A percentile compares a stretch with the other conserved stretches of the same genome.
These are phyloP conservation scores for Philopedon plagiatum DNA, from an alignment of 2,888 invertebrate genomes.

Conservation along the genomic window DNA sequence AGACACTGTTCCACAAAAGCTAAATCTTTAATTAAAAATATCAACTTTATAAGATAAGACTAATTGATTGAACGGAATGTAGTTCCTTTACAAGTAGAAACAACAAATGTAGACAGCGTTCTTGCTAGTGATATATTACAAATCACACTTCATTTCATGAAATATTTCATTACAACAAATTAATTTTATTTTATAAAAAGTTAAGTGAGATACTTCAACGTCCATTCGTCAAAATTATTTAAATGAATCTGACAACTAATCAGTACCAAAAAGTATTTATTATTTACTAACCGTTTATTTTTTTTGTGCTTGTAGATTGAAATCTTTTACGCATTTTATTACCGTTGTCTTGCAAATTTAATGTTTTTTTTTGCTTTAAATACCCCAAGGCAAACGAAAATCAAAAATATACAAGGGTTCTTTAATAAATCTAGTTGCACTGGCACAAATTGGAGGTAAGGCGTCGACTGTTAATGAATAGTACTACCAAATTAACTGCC, in stretches of 20 bases:
- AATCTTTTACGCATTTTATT: background rate
- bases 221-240: slow-evolving; percentile 1
- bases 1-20: too few relatives aligned
- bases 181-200: slow-evolving; percentile 9
- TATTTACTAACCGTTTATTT: background rate
- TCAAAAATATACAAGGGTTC: too few relatives aligned
- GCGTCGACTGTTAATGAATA: too few relatives aligned
- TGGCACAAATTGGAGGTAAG: too few relatives aligned
- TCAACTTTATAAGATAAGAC: background rate
- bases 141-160: slow-evolving; percentile 5
- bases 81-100: background rate
- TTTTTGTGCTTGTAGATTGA: slow-evolving; percentile 1
- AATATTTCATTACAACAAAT: slow-evolving; percentile 2
- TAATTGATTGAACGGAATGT: background rate
- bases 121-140: background rate
- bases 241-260: slow-evolving; percentile 1
- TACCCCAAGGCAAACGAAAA: too few relatives aligned
- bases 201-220: background rate
- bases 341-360: background rate
- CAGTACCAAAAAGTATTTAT: background rate
- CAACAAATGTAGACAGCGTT: background rate
- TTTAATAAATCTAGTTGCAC: too few relatives aligned
- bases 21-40: too few relatives aligned
- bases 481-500: too few relatives aligned
- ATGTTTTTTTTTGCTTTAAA: too few relatives aligned